These are phyloP conservation scores for Trachythela sp. DNA, from an alignment of 64 coral and sea anemone genomes.

Conservation along the genomic window DNA sequence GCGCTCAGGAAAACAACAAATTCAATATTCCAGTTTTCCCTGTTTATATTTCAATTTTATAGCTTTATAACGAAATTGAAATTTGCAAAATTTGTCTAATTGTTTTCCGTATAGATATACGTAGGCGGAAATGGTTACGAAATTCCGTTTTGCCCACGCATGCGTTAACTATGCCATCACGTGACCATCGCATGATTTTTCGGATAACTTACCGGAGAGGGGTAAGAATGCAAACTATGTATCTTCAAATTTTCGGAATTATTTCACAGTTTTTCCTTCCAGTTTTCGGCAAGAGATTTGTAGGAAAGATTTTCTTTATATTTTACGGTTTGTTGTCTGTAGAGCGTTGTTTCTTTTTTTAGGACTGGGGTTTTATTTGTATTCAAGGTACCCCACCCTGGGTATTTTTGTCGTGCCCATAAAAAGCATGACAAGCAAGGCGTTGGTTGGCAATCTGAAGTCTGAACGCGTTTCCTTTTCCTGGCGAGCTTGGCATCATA, in stretches of 20 bases:
- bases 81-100: not conserved
- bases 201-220: too few relatives aligned
- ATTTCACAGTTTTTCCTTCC: too few relatives aligned
- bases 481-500: not conserved
- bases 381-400: not conserved
- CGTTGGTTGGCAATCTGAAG: constrained; percentile 1
- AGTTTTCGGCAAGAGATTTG: too few relatives aligned
- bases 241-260: too few relatives aligned
- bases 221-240: too few relatives aligned
- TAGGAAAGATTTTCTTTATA: too few relatives aligned
- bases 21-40: not conserved
- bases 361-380: not conserved
- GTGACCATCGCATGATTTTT: not conserved
- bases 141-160: not conserved
- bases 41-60: not conserved
- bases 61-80: not conserved
- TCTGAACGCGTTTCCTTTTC: constrained; percentile 4
- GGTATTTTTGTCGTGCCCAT: not conserved
- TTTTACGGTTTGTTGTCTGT: too few relatives aligned
- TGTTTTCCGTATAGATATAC: not conserved
- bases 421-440: not conserved
- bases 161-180: not conserved
- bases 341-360: too few relatives aligned
- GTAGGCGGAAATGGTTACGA: not conserved
- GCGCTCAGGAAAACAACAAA: not conserved